Base-by-base conservation (phyloP, 2,888 invertebrate species). In the Gandaritis pyraliata region DNA sequence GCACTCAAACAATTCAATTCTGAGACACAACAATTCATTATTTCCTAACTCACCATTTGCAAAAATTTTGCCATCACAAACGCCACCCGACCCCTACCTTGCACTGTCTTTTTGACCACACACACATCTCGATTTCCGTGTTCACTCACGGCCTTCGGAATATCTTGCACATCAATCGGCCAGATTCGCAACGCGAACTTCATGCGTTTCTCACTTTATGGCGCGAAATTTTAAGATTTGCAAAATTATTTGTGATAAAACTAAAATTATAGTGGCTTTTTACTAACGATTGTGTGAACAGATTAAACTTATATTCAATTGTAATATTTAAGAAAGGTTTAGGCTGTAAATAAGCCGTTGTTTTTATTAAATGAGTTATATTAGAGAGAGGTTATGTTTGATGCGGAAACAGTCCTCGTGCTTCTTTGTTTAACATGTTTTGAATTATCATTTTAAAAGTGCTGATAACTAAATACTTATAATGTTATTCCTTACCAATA, bases 11-110 rank as follows among this genome's bases (percentile, higher is more conserved):
- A 84, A 82, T 83, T 82, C 73, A 81, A 85, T 79, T 78, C 78
- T 71, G 71, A 76, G 73, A 69, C 85, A 82, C 84, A 80, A 82
- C 82, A 83, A 82, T 77, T 82, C 85, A 87, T 83, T 86, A 87
- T 80, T 85, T 88, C 91, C 92, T 93, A 93, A 94, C 95, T 95
- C 94, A 95, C 95, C 95, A 94, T 94, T 94, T 93, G 94, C 94
- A 94, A 94, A 94, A 94, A 88, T 94, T 95, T 94, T 95, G 95
- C 95, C 95, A 95, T 95, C 94, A 95, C 95, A 95, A 93, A 94
- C 94, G 94, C 94, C 94, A 94, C 94, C 94, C 94, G 94, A 94
- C 94, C 94, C 94, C 94, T 94, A 94, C 94, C 94, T 94, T 94
- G 94, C 94, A 94, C 94, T 94, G 94, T 94, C 93, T 94, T 94